A percentile compares a stretch with the other conserved stretches of the same genome.
Evolutionary conservation across 1,140 invertebrate genomes (phyloP).

Genomic region (Ceratina japonica): DNA sequence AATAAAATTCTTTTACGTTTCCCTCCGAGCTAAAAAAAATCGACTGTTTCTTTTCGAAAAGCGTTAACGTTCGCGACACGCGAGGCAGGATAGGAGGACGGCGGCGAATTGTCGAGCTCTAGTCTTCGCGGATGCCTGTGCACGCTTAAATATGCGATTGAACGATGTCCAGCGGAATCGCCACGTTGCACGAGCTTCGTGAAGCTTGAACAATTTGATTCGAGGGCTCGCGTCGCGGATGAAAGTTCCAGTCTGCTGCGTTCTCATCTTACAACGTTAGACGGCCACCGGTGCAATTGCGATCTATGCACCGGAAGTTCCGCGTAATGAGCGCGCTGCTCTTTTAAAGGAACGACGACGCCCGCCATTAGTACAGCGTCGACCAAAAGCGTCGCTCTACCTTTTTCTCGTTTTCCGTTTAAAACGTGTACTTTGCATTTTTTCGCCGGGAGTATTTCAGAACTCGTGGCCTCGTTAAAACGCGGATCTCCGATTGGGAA

Average conservation of each 20-base stretch:
- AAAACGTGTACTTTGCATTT: not conserved
- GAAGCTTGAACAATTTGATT: conserved; percentile 54
- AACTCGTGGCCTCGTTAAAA: not conserved
- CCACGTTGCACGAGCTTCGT: conserved; percentile 29
- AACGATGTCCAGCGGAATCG: conserved; percentile 34
- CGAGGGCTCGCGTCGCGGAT: conserved; percentile 50
- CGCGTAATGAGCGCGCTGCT: conserved; percentile 37
- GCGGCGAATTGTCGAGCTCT: no score
- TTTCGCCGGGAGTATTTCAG: no score
- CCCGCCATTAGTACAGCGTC: conserved; percentile 10
- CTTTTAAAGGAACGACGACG: conserved; percentile 35
- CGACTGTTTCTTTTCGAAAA: no score
- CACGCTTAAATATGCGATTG: not conserved
- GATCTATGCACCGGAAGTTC: conserved; percentile 40
- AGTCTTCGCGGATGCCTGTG: no score
- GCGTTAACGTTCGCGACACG: no score
- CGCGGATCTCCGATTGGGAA: no score
- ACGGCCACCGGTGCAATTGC: conserved; percentile 36
- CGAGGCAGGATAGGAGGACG: no score
- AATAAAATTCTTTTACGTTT: no score
- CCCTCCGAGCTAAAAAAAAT: no score
- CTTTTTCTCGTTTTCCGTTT: not conserved
- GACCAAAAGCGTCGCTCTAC: not conserved
- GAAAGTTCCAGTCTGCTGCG: conserved; percentile 55
- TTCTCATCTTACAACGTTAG: conserved; percentile 47